These are phyloP conservation scores for Helicoverpa assulta DNA, from an alignment of 2,888 invertebrate genomes.

Conservation along the genomic window DNA sequence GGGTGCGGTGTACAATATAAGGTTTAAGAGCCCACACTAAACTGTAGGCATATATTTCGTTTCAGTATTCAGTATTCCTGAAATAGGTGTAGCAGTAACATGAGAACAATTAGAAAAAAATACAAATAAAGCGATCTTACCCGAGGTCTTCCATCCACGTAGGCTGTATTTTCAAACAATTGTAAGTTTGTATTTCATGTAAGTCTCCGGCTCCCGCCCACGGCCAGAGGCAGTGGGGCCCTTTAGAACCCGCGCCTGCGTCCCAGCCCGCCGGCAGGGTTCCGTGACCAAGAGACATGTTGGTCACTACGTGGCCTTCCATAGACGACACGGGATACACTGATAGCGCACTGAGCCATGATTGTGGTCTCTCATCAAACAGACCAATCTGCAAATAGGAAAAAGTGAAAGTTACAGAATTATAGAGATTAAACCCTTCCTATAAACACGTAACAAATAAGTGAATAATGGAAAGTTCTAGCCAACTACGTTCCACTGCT, in stretches of 20 bases:
- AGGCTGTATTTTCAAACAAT: slow-evolving; percentile 95
- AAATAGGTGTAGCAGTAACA: too few species aligned
- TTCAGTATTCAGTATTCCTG: too few species aligned
- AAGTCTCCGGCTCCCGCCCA: slow-evolving; percentile 92
- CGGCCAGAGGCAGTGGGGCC: slow-evolving; percentile 91
- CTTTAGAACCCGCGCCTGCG: slow-evolving; percentile 78
- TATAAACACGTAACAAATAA: background rate
- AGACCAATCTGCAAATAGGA: slow-evolving; percentile 80
- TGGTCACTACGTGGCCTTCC: slow-evolving; percentile 87
- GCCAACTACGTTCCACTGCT: background rate
- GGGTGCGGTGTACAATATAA: background rate
- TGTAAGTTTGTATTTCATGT: slow-evolving; percentile 90
- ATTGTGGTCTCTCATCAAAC: slow-evolving; percentile 77
- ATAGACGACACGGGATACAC: slow-evolving; percentile 75
- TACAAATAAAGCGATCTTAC: slow-evolving; percentile 68
- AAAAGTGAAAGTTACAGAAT: slow-evolving; percentile 15
- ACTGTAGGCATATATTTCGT: too few species aligned
- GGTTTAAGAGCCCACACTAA: background rate
- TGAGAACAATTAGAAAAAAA: background rate
- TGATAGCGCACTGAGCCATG: slow-evolving; percentile 83
- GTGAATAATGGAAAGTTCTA: background rate
- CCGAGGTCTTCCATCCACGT: slow-evolving; percentile 95
- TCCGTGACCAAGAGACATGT: slow-evolving; percentile 88
- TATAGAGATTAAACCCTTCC: background rate
- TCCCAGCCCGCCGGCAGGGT: slow-evolving; percentile 91